Conservation (phyloP, 2,113 vertebrate genomes). For the Silurus glanis region DNA sequence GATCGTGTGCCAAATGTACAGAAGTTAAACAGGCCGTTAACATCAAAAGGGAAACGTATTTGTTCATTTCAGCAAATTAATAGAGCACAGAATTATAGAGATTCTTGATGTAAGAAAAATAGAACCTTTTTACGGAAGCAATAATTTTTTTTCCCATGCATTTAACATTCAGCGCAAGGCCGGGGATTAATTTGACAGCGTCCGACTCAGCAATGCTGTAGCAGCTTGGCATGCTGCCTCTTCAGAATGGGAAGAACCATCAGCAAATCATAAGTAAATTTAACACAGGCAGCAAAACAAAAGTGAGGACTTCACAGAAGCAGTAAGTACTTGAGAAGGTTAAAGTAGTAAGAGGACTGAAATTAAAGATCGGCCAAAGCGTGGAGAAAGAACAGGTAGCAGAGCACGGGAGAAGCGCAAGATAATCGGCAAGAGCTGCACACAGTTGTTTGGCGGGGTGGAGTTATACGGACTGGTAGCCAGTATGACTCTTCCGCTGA, state of each 20-base stretch:
- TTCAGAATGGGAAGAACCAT: background rate
- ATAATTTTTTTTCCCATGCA: constrained; percentile 19
- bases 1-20: background rate
- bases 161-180: constrained; percentile 52
- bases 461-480: constrained; percentile 90
- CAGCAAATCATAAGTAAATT: constrained; percentile 12
- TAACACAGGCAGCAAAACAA: constrained; percentile 8
- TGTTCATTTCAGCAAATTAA: background rate
- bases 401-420: background rate
- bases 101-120: constrained; percentile 16
- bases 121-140: background rate
- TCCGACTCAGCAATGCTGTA: constrained; percentile 16
- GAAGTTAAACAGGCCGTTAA: background rate
- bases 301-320: constrained; percentile 17
- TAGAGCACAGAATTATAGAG: constrained; percentile 10
- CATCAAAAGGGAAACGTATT: constrained; percentile 24
- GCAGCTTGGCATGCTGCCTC: background rate
- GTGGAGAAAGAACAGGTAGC: constrained; percentile 1
- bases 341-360: background rate
- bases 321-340: background rate
- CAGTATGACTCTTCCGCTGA: constrained; percentile 90
- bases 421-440: constrained; percentile 19
- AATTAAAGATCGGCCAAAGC: constrained; percentile 4
- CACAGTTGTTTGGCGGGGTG: background rate
- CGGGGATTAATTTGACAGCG: constrained; percentile 46